Percentiles rank a stretch among this genome's conserved stretches.
Conservation (phyloP, 92 coral and sea anemone species). For the Paramuricea clavata region DNA sequence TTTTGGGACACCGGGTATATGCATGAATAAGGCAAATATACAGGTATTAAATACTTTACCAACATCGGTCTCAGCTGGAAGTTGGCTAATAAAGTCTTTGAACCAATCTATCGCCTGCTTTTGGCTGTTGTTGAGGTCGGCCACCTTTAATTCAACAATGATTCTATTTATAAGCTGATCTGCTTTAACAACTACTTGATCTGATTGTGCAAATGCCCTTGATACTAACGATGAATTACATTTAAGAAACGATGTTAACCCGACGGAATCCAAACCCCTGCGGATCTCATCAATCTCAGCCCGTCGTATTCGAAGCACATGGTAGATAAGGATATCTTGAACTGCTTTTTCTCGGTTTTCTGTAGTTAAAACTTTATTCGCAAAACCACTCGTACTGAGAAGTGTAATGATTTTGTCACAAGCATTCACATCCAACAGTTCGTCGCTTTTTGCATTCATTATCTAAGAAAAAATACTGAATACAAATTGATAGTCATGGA, state of each 20-base stretch:
- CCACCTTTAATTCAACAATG: not conserved
- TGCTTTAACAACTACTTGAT: not conserved
- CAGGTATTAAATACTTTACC: not conserved
- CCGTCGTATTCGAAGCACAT: not conserved
- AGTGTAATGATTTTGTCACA: not conserved
- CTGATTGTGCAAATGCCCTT: not conserved
- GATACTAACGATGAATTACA: not conserved
- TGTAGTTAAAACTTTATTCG: not conserved
- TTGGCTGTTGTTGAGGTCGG: not conserved
- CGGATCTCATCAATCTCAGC: conserved; percentile 12
- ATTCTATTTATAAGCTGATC: not conserved
- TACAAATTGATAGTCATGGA: not conserved
- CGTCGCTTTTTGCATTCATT: not conserved
- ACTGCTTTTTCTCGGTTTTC: conserved; percentile 1
- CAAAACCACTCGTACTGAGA: conserved; percentile 24
- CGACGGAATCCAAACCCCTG: conserved; percentile 11
- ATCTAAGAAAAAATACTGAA: not conserved
- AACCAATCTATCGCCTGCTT: not conserved
- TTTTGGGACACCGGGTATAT: no score
- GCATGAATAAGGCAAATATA: not conserved
- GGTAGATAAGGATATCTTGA: not conserved
- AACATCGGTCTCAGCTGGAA: not conserved
- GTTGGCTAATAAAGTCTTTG: not conserved
- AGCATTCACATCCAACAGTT: not conserved
- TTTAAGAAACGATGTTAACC: not conserved